These are phyloP conservation scores for Arizona elegans DNA, from an alignment of 2,113 vertebrate species.

Conservation along the genomic window DNA sequence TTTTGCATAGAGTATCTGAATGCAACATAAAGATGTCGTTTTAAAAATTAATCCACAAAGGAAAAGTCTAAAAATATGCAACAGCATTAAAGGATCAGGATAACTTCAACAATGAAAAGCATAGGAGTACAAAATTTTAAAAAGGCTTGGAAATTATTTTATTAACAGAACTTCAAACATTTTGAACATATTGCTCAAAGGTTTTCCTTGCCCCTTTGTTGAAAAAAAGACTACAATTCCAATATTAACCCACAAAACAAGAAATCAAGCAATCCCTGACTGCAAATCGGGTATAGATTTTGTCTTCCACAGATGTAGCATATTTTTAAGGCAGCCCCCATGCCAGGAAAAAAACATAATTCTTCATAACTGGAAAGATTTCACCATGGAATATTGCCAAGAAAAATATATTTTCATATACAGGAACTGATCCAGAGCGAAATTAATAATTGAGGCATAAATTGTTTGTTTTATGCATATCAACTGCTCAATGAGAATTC, in stretches of 20 bases:
- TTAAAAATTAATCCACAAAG: not conserved
- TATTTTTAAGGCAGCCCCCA: not conserved
- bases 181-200: not conserved
- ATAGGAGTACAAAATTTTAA: not conserved
- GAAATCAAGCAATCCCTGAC: not conserved
- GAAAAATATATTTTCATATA: not conserved
- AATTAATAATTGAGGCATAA: not conserved
- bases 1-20: slow-evolving; percentile 72
- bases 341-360: not conserved
- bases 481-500: not conserved
- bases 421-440: not conserved
- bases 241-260: not conserved
- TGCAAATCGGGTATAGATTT: not conserved
- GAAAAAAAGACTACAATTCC: not conserved
- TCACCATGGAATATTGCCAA: not conserved
- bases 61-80: not conserved
- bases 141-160: not conserved
- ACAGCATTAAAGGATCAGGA: not conserved
- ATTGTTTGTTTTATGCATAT: not conserved
- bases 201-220: not conserved
- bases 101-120: not conserved
- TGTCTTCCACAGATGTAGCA: not conserved
- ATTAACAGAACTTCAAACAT: not conserved
- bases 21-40: not conserved
- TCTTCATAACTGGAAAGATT: not conserved